Conservation (phyloP, 2,888 invertebrate species). For the Pterostichus madidus region DNA sequence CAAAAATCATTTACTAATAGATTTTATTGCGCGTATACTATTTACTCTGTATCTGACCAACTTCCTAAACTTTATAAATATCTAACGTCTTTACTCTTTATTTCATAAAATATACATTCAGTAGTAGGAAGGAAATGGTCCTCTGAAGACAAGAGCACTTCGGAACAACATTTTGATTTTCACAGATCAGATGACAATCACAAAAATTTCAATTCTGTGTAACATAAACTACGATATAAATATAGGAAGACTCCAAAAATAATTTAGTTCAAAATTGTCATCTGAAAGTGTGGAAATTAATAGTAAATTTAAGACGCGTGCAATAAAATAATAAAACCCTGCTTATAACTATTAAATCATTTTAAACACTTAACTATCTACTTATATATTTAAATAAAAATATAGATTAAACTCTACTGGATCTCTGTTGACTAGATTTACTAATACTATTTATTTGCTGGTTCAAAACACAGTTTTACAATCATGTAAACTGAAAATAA, state of each 20-base stretch:
- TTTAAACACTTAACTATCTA: conserved; percentile 7
- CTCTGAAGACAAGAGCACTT: conserved; percentile 59
- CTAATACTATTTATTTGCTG: conserved; percentile 22
- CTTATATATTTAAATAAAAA: neutral
- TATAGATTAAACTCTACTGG: neutral
- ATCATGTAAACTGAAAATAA: neutral
- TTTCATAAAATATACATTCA: conserved; percentile 26
- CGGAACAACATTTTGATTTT: conserved; percentile 28
- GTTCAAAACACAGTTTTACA: neutral
- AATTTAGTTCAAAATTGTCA: neutral
- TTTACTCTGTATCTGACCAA: conserved; percentile 14
- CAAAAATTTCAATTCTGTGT: too few relatives aligned
- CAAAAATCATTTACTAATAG: neutral
- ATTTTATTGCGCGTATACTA: conserved; percentile 17
- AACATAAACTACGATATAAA: neutral
- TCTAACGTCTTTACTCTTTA: neutral
- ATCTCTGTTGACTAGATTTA: conserved; percentile 18
- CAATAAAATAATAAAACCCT: neutral
- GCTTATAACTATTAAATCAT: neutral
- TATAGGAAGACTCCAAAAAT: conserved; percentile 14
- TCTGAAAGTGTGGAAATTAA: neutral
- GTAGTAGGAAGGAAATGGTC: conserved; percentile 45
- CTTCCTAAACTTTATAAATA: conserved; percentile 28
- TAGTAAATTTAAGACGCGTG: neutral
- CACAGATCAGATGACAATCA: conserved; percentile 17